Conservation (phyloP, 1,140 invertebrate genomes). For the Drosophila pachea region DNA sequence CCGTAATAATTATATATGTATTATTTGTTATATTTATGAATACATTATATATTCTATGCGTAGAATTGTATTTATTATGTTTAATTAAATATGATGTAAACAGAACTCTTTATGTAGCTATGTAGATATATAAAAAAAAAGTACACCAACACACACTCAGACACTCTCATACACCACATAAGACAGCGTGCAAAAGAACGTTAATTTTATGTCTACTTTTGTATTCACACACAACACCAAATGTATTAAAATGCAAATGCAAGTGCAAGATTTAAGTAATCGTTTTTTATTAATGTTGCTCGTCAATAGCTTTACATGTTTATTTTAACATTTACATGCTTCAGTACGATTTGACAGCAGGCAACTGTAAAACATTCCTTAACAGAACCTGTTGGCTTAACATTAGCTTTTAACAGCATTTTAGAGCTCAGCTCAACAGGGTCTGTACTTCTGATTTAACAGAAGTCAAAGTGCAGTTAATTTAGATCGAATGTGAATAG, state of each 20-base stretch:
- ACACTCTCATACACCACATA: conserved; percentile 35
- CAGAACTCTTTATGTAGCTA: conserved; percentile 63
- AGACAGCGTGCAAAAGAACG: conserved; percentile 36
- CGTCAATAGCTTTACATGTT: too few species aligned
- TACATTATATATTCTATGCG: conserved; percentile 41
- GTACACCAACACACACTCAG: conserved; percentile 16
- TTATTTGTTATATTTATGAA: conserved; percentile 68
- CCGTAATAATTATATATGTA: conserved; percentile 61
- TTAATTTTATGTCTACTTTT: conserved; percentile 73
- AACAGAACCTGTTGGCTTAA: too few species aligned
- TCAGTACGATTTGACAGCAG: too few species aligned
- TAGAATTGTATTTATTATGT: conserved; percentile 73
- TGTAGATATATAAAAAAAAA: conserved; percentile 62
- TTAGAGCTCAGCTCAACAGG: too few species aligned
- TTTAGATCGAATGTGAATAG: too few species aligned
- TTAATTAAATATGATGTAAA: conserved; percentile 63
- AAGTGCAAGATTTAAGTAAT: conserved; percentile 48
- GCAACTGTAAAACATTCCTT: too few species aligned
- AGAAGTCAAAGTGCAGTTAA: too few species aligned
- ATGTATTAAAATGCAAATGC: conserved; percentile 56
- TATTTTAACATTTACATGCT: too few species aligned
- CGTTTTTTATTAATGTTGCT: background rate
- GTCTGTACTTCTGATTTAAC: background rate
- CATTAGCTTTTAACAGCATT: background rate
- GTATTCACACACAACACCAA: conserved; percentile 64